These are phyloP conservation scores for Ictalurus punctatus DNA, from an alignment of 2,113 vertebrate species.

Conservation along the genomic window DNA sequence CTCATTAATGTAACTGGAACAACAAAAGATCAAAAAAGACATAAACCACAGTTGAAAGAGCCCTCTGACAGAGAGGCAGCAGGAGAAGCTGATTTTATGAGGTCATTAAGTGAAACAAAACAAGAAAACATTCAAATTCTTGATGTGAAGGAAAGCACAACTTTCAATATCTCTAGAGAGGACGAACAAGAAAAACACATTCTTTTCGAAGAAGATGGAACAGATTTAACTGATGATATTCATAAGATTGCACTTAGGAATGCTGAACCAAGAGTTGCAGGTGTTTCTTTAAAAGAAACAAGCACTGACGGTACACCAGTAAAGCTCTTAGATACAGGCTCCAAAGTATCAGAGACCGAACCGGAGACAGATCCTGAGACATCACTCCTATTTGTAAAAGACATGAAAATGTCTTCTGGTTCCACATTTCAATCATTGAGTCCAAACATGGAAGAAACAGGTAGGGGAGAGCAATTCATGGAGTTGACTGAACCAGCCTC, in stretches of 20 bases:
- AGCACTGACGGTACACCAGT: background rate
- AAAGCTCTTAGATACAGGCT: background rate
- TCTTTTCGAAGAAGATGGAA: background rate
- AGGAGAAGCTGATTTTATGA: slow-evolving; percentile 8
- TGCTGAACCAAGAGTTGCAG: background rate
- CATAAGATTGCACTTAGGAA: background rate
- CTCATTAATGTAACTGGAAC: slow-evolving; percentile 54
- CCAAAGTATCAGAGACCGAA: background rate
- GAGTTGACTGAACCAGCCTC: background rate
- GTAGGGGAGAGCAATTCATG: background rate
- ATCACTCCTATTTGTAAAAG: slow-evolving; percentile 1
- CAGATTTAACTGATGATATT: background rate
- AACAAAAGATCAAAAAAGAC: background rate
- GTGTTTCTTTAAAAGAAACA: background rate
- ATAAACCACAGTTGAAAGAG: background rate
- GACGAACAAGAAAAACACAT: slow-evolving; percentile 13
- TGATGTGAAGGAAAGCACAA: slow-evolving; percentile 24
- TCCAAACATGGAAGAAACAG: background rate
- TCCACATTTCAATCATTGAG: background rate
- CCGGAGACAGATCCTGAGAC: background rate
- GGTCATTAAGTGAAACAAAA: slow-evolving; percentile 33
- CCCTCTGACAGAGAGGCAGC: background rate
- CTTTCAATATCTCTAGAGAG: background rate
- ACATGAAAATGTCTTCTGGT: background rate
- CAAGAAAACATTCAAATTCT: slow-evolving; percentile 14